phyloP scores from a whole-genome alignment of 2,113 vertebrate species.

The Reinhardtius hippoglossoides region DNA sequence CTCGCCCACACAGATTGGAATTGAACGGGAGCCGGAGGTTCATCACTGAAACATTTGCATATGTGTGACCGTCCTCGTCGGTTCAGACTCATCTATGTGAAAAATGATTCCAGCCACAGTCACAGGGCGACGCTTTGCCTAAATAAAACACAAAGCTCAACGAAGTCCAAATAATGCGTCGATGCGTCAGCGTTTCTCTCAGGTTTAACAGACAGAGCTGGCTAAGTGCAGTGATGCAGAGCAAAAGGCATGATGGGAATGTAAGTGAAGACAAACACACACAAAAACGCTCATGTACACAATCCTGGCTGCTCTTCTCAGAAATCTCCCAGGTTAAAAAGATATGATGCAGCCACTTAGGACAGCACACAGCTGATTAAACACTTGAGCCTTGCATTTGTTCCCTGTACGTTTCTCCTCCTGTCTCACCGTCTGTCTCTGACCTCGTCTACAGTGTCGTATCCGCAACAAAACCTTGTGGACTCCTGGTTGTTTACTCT shows the following conservation, averaged over 20 bases:
- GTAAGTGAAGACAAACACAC: neutral
- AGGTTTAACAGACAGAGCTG: neutral
- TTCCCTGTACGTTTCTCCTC: neutral
- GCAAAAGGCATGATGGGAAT: neutral
- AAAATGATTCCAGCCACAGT: neutral
- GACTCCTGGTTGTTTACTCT: neutral
- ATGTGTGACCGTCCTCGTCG: no score
- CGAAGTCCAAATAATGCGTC: neutral
- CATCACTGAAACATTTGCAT: no score
- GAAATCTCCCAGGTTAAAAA: neutral
- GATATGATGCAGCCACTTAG: neutral
- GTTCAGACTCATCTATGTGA: neutral
- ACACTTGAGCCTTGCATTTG: neutral
- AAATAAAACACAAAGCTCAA: neutral
- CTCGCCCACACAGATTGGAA: no score
- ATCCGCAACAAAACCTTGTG: neutral
- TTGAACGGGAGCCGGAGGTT: no score
- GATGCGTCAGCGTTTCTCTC: neutral
- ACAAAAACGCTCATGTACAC: neutral
- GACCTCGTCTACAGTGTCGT: neutral
- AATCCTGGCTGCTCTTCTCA: neutral
- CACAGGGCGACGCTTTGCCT: neutral
- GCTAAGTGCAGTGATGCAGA: neutral
- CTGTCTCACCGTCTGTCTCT: neutral
- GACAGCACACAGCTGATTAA: neutral